Evolutionary conservation across 92 coral and sea anemone genomes (phyloP), one percentile per base, ranked within the genome.

Genomic region (Paragorgia papillata): DNA sequence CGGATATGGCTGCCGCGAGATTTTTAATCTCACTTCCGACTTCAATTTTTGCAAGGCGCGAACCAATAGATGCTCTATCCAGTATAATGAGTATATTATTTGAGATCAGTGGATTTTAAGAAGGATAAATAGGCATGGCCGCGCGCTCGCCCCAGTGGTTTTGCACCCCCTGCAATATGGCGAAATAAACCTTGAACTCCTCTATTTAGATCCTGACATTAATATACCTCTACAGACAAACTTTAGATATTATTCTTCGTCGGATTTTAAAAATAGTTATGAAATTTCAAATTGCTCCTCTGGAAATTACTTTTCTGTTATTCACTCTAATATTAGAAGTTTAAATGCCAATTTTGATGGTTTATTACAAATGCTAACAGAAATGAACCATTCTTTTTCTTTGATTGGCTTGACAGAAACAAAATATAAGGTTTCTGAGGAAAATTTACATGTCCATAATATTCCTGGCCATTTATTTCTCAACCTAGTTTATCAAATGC

Each of bases 281-380:
- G 53, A 65, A 2, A 84, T 84, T 25, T 40, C 69, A 62, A 75
- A 70, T 48, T 65, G 73, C 62, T 27, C 68, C 34, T 56, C 85
- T 2, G 62, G 60, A 32, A 79, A 79, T 73, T 56, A 63, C 29
- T 73, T 85, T 59, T 85, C 88, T 60, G 49, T 61, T 35, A 41
- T 84, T 14, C 83, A 84, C 51, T 80, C 75, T 48, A 84, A 87
- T 53, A 62, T 78, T 14, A 58, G 84, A 78, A 79, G 88, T 57
- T 15, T 84, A 18, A 62, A 65, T 84, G 76, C 88, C 22, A 79
- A 84, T 73, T 79, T 79, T 70, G 84, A 84, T 35, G 49, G 57
- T 31, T 57, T 85, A 35, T 44, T 31, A 13, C 60, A 73, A 20
- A 43, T 85, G 67, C 26, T 85, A 33, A 19, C 39, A 41, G 85